These are phyloP conservation scores for Vulpes vulpes DNA, from an alignment of 2,113 vertebrate genomes.

Conservation along the genomic window DNA sequence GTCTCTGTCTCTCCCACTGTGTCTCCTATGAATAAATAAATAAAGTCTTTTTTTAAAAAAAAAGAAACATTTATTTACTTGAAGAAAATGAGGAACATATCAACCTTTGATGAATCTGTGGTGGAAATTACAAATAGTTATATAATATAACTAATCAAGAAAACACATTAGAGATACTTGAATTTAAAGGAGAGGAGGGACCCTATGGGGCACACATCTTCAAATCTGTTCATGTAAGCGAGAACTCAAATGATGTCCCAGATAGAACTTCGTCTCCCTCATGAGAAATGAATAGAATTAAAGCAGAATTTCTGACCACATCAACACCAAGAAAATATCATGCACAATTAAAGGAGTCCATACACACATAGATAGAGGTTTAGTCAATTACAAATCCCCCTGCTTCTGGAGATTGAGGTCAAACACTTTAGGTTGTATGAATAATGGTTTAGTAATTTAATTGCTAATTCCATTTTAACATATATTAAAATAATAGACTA, in stretches of 20 bases:
- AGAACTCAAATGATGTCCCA: not conserved
- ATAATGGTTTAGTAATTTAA: conserved; percentile 74
- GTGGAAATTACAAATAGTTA: not conserved
- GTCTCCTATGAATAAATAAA: too few relatives aligned
- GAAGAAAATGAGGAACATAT: not conserved
- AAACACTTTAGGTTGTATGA: conserved; percentile 73
- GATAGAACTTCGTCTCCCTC: not conserved
- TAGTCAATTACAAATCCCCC: conserved; percentile 62
- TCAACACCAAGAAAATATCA: conserved; percentile 27
- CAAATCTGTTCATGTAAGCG: not conserved
- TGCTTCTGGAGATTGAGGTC: conserved; percentile 73
- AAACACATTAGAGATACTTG: not conserved
- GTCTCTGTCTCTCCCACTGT: too few relatives aligned
- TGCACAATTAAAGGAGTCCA: conserved; percentile 51
- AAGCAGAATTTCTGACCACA: conserved; percentile 46
- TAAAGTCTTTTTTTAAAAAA: too few relatives aligned
- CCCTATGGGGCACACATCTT: not conserved
- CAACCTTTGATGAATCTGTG: not conserved
- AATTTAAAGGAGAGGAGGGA: not conserved
- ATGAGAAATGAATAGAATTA: conserved; percentile 54
- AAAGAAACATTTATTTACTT: not conserved
- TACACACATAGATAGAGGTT: conserved; percentile 19
- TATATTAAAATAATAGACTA: conserved; percentile 74
- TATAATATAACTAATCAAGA: not conserved
- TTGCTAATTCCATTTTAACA: conserved; percentile 68